Evolutionary conservation across 2,113 vertebrate species (phyloP).

Genomic region (Platysteira castanea): DNA sequence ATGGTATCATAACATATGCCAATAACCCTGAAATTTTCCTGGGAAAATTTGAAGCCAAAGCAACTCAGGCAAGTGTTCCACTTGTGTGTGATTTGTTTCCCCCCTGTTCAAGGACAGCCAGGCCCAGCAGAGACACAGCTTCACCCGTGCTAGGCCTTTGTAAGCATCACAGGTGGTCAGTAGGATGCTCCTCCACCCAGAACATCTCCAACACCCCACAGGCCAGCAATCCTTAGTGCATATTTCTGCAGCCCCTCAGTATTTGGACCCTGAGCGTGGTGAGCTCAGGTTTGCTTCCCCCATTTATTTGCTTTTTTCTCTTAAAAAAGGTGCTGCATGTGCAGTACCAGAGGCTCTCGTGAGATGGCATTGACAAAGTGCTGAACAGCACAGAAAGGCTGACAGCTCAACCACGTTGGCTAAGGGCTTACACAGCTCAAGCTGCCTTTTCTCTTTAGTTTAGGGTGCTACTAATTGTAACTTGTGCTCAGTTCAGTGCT

Average conservation of each 20-base stretch:
- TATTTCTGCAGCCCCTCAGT: background rate
- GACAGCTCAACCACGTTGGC: background rate
- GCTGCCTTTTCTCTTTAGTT: background rate
- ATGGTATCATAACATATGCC: background rate
- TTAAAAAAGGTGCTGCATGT: background rate
- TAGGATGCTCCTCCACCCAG: background rate
- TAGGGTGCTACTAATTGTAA: background rate
- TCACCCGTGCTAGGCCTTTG: rapidly evolving
- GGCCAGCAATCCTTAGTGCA: background rate
- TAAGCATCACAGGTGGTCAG: background rate
- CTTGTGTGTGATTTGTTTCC: background rate
- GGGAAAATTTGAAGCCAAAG: background rate
- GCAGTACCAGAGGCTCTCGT: constrained; percentile 23
- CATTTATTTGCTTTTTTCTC: background rate
- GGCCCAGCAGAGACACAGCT: background rate
- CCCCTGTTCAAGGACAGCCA: rapidly evolving
- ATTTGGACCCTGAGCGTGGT: background rate
- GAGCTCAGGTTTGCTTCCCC: background rate
- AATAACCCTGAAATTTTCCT: background rate
- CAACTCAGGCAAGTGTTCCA: background rate
- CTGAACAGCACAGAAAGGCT: background rate
- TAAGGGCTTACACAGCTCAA: background rate
- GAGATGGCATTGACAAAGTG: constrained; percentile 30
- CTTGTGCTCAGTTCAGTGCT: background rate
- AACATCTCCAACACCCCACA: background rate